Evolutionary conservation across 2,888 invertebrate genomes (phyloP), one percentile per base, ranked within the genome.

Genomic region (Tribolium freemani): DNA sequence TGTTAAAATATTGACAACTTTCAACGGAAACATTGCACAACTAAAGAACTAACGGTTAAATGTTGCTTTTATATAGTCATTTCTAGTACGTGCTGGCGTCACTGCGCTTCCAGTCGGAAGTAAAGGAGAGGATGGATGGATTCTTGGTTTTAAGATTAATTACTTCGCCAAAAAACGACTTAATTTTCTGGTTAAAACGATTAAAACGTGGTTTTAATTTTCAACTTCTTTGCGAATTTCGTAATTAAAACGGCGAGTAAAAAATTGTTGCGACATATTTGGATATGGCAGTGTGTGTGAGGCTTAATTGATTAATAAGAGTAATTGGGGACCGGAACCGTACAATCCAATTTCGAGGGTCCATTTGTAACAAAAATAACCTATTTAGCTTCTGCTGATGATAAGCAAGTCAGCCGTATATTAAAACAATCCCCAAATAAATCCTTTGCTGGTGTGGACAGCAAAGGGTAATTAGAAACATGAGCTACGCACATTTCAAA

Each of bases 1-100:
- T 6, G 69, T 50, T 20, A 76, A 56, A 20, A 58, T 31, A 66
- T 68, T 71, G 51, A 71, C 48, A 68, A 77, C 67, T 63, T 69
- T 77, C 53, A 75, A 48, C 63, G 69, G 56, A 72, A 74, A 61
- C 77, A 77, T 77, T 70, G 73, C 69, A 69, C 69, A 64, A 73
- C 73, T 72, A 61, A 72, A 48, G 13, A 64, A 0, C 44, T 11
- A 54, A 63, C 54, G 53, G 21, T 51, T 54, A 63, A 73, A 48
- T 69, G 30, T 64, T 64, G 53, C 73, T 73, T 73, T 73, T 73
- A 73, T 73, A 73, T 67, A 63, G 63, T 51, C 30, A 46, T 45
- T 71, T 44, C 30, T 48, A 53, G 71, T 16, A 16, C 16, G 69
- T 60, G 54, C 30, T 51, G 46, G 10, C 60, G 67, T 66, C 46